Conservation (phyloP, 2,113 vertebrate genomes). For the Pavo muticus region DNA sequence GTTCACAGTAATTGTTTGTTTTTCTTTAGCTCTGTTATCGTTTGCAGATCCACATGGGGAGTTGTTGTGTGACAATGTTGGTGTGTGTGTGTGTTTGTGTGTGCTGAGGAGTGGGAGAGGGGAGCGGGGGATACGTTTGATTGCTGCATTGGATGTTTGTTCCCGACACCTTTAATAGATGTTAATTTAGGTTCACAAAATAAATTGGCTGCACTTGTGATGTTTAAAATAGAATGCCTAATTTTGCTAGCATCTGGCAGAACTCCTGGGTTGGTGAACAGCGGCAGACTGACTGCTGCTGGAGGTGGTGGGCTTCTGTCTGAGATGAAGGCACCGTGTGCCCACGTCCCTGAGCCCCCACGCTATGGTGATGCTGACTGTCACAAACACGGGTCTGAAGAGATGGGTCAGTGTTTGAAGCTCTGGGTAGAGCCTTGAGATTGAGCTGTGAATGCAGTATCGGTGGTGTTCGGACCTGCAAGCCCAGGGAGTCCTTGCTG, state of each 20-base stretch:
- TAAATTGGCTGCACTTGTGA: neutral
- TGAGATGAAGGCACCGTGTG: neutral
- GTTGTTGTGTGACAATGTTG: neutral
- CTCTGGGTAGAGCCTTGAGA: neutral
- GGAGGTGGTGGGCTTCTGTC: neutral
- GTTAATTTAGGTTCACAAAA: constrained; percentile 16
- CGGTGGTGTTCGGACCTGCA: neutral
- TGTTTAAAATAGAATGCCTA: constrained; percentile 49
- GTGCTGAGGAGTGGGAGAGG: neutral
- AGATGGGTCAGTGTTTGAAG: neutral
- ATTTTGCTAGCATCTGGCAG: constrained; percentile 12
- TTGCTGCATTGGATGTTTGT: constrained; percentile 3
- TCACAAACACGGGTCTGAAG: neutral
- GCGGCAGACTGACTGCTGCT: neutral
- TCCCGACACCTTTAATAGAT: neutral
- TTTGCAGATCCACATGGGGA: neutral
- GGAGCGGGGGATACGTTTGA: neutral
- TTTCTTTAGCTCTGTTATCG: neutral
- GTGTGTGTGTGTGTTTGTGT: neutral
- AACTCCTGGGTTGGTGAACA: neutral
- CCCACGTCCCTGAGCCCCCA: neutral
- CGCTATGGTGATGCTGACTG: rapidly evolving
- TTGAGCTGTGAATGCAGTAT: neutral
- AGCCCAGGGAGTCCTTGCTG: neutral
- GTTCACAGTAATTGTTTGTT: neutral